Evolutionary conservation across 2,888 invertebrate genomes (phyloP), one percentile per base, ranked within the genome.

Genomic region (Himalopsyche tibetana): DNA sequence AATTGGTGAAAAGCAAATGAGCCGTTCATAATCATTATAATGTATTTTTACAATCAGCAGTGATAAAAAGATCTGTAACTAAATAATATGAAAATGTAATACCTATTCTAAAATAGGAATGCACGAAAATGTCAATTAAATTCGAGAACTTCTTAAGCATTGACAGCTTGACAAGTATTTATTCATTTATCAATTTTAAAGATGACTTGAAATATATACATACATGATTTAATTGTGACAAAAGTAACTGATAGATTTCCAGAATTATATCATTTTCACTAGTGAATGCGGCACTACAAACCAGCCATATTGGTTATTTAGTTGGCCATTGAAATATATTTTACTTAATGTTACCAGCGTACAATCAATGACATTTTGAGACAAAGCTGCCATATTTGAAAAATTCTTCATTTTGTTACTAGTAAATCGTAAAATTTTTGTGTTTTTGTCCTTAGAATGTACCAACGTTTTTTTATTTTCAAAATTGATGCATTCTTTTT

Each of bases 231-330:
- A 51, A 80, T 80, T 80, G 80, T 80, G 51, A 80, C 51, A 80
- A 80, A 45, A 45, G 17, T 80, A 45, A 80, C 51, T 45, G 42
- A 45, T 80, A 45, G 51, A 80, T 51, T 51, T 80, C 80, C 51
- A 45, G 80, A 80, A 42, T 80, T 80, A 80, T 80, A 80, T 80
- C 80, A 80, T 80, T 80, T 80, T 80, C 51, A 80, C 80, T 80
- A 45, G 74, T 42, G 51, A 80, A 42, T 80, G 45, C 51, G 51
- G 51, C 45, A 80, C 80, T 51, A 80, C 80, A 80, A 80, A 45
- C 80, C 80, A 80, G 80, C 80, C 80, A 80, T 80, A 80, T 80
- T 80, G 80, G 80, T 80, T 80, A 80, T 80, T 80, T 80, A 51
- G 80, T 74, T 74, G 74, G 80, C 80, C 51, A 80, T 80, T 80